Base-by-base conservation (phyloP, 1,140 invertebrate species). In the Nasonia longicornis region DNA sequence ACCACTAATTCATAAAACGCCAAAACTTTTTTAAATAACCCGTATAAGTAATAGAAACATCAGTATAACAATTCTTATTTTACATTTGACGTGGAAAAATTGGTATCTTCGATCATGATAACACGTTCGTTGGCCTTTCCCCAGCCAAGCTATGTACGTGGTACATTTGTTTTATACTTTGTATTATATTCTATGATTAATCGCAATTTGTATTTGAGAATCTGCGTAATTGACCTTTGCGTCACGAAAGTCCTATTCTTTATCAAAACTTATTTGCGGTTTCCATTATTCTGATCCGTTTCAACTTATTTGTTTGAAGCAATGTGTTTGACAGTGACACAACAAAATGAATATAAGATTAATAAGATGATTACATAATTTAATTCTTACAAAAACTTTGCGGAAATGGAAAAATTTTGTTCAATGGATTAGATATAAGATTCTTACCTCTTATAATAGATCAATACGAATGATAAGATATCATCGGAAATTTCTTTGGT, bases 71-170 rank as follows among this genome's bases (percentile, higher is more conserved):
- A 20, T 12, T 63, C 52, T 63, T 74, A 11, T 77, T 26, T 26
- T 16, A 45, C 38, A 77, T 67, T 11, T 26, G 14, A 20, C 3
- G 3, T 45, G 63, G 38, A 77, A 66, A 77, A 77, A 66, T 67
- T 67, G 8, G 63, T 67, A 77, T 64, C 29, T 63, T 77, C 11
- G 16, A 73, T 73, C n/a, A 4, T 45, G 63, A 67, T 75, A 75
- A 75, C 2, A 31, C 58, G 31, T 75, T 75, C 58, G 8, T 77
- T 77, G n/a, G 35, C 63, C 74, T 76, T 45, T 6, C 58, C 11
- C n/a, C 31, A 75, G 26, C 45, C 1, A 58, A 58, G 52, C 7
- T 8, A 42, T 42, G 8, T 42, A 42, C 38, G 38, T 8, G 8
- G 8, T 42, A 58, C 6, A 58, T 7, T 58, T 58, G 52, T n/a